Evolutionary conservation across 2,113 vertebrate species (phyloP), one percentile per base, ranked within the genome.

Genomic region (Myotis brandtii): DNA sequence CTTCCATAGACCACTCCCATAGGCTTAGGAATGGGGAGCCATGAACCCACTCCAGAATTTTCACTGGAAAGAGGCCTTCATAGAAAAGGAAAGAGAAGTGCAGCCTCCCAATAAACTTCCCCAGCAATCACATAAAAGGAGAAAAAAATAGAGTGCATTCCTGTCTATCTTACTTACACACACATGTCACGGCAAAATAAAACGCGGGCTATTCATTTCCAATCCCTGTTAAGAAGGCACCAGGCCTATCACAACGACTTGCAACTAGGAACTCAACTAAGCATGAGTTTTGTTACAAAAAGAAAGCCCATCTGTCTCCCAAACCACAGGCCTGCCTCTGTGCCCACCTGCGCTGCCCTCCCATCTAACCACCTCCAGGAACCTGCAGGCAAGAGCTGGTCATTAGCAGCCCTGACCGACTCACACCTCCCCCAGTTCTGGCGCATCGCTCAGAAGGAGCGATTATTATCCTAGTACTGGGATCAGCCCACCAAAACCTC

Each of bases 41-140:
- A 27, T 64, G 79, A 88, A 70, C 13, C 7, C 18, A 79, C 59
- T 80, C n/a, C 62, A 73, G 8, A 40, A 67, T 77, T 79, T 84
- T 88, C 82, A 86, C 25, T 62, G 80, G 83, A 86, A 95, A 75
- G 43, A 90, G 54, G 89, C 2, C 16, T 56, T 91, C 34, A 72
- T 40, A 10, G 66, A 72, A 80, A 77, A 73, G 50, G 81, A 81
- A 75, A 86, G 37, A 64, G 54, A 94, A 66, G 17, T 73, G 1
- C 11, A 87, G 56, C 9, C 14, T 79, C 59, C 52, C 9, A 10
- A 25, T 87, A 87, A 23, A 56, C 7, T 72, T 79, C 48, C 69
- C 37, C 43, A 90, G 76, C 46, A 90, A 79, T 79, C 23, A 92
- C 37, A 64, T 75, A 54, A 84, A 90, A 59, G 12, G 27, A 16